phyloP scores from a whole-genome alignment of 2,113 vertebrate genomes.

The Micronycteris hirsuta region DNA sequence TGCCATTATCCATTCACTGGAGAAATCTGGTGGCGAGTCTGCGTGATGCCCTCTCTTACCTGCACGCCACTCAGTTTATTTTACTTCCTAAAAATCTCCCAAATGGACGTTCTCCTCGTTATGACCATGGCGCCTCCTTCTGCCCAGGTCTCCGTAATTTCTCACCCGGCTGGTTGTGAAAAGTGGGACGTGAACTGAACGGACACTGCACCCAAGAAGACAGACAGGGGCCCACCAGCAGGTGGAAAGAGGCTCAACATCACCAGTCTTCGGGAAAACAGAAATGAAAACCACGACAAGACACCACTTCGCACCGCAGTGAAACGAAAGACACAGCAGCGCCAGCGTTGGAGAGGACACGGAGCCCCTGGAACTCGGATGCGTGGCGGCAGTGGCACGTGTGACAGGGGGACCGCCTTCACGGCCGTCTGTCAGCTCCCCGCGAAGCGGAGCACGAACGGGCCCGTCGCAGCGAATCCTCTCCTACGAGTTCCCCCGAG shows the following conservation, averaged over 20 bases:
- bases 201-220: neutral
- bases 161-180: neutral
- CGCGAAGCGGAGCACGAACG: neutral
- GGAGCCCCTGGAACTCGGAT: neutral
- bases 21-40: neutral
- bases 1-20: accelerated
- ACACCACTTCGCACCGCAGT: neutral
- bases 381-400: accelerated
- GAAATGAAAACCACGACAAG: neutral
- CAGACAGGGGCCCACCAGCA: accelerated
- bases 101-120: neutral
- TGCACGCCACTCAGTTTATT: neutral
- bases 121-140: accelerated
- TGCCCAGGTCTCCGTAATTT: neutral
- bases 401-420: accelerated
- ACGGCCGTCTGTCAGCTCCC: neutral
- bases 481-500: neutral
- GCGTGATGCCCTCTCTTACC: accelerated
- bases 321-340: neutral
- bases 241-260: neutral
- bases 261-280: neutral
- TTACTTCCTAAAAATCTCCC: neutral
- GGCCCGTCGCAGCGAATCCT: neutral
- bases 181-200: neutral
- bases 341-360: neutral